Evolutionary conservation across 2,888 invertebrate species (phyloP).

Genomic region (Epinotia ramella): DNA sequence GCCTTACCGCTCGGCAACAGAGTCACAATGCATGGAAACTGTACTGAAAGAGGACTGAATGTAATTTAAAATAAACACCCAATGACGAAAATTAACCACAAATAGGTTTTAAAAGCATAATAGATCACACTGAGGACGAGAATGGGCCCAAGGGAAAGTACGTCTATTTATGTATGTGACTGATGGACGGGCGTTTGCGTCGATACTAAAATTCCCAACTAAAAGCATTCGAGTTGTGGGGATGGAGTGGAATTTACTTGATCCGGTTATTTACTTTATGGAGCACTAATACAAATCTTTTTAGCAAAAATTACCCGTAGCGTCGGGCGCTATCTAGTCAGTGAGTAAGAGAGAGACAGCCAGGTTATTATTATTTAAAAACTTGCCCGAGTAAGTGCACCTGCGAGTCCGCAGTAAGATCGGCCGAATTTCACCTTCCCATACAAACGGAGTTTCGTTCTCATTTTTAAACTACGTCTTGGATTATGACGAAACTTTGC

Average conservation of each 20-base stretch:
- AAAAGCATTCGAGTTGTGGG: constrained; percentile 11
- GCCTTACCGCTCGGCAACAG: no score
- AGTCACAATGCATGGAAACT: neutral
- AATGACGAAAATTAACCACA: constrained; percentile 12
- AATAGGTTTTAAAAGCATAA: constrained; percentile 33
- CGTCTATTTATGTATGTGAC: constrained; percentile 24
- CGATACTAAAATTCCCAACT: constrained; percentile 20
- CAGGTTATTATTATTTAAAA: no score
- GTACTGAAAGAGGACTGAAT: neutral
- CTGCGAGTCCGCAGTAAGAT: no score
- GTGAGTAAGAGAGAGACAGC: no score
- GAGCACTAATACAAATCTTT: no score
- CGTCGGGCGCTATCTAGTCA: no score
- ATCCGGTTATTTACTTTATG: neutral
- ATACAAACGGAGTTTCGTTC: no score
- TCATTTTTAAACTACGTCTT: no score
- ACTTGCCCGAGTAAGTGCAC: no score
- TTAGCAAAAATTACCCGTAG: no score
- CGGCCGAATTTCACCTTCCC: no score
- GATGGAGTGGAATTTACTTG: neutral
- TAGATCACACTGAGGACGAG: constrained; percentile 17
- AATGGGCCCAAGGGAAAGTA: neutral
- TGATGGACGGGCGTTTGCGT: constrained; percentile 7
- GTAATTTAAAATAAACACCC: constrained; percentile 10
- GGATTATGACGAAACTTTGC: no score